Evolutionary conservation across 2,113 vertebrate genomes (phyloP).

Genomic region (Lophotis ruficrista): DNA sequence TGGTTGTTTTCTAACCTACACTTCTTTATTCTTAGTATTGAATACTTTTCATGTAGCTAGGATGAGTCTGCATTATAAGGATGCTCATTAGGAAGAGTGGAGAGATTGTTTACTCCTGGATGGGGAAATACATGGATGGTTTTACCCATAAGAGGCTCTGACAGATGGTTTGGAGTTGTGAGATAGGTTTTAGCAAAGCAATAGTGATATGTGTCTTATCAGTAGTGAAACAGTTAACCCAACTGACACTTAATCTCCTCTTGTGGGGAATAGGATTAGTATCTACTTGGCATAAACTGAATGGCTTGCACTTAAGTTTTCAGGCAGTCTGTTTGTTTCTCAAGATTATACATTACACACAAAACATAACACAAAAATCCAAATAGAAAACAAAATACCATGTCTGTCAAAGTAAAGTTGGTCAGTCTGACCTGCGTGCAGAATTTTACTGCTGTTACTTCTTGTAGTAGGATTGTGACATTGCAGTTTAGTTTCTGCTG

Average conservation of each 20-base stretch:
- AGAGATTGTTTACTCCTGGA: neutral
- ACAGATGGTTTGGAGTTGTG: neutral
- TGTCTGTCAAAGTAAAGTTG: neutral
- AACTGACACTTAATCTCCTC: neutral
- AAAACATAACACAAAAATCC: neutral
- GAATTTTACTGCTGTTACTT: neutral
- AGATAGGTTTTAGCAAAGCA: neutral
- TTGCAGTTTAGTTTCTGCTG: slow-evolving; percentile 6
- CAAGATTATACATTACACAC: neutral
- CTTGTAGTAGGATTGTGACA: neutral
- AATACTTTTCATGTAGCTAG: neutral
- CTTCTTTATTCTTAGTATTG: neutral
- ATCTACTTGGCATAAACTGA: neutral
- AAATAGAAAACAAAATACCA: neutral
- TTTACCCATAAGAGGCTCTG: neutral
- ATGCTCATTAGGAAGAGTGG: neutral
- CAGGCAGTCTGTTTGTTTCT: neutral
- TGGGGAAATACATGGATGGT: neutral
- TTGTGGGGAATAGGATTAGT: neutral
- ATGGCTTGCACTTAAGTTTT: neutral
- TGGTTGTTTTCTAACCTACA: neutral
- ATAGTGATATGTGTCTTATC: neutral
- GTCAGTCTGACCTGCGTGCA: neutral
- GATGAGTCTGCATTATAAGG: neutral
- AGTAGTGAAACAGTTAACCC: neutral